These are phyloP conservation scores for Spermophilus dauricus DNA, from an alignment of 2,113 vertebrate genomes.

Conservation along the genomic window DNA sequence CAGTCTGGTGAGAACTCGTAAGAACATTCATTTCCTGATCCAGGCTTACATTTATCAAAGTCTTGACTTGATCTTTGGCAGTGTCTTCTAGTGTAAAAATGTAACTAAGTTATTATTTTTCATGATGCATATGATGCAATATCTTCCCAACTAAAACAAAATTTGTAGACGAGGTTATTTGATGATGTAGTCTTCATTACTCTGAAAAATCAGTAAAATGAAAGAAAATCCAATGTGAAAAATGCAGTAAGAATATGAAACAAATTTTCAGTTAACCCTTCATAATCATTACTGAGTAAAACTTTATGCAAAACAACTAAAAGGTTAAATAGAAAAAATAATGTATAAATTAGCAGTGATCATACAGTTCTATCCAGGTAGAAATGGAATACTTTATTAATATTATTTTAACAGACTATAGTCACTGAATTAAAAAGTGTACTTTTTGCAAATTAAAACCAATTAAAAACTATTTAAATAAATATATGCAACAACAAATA, in stretches of 20 bases:
- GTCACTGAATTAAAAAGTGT: conserved; percentile 27
- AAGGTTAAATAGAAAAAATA: background rate
- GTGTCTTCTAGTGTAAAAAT: background rate
- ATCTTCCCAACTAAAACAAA: background rate
- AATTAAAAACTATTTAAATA: conserved; percentile 64
- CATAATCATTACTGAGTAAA: conserved; percentile 1
- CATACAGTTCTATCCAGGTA: background rate
- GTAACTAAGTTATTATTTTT: background rate
- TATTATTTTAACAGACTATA: conserved; percentile 60
- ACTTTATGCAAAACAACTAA: conserved; percentile 11
- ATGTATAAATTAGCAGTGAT: conserved; percentile 11
- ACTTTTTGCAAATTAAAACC: conserved; percentile 48
- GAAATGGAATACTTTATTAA: conserved; percentile 25
- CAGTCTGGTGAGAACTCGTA: background rate
- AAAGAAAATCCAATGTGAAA: background rate
- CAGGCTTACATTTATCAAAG: background rate
- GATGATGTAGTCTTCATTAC: background rate
- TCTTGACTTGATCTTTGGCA: background rate
- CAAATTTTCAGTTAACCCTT: background rate
- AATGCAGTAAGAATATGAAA: conserved; percentile 9
- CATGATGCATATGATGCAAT: background rate
- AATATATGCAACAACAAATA: background rate
- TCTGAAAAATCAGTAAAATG: background rate
- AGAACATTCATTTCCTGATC: background rate
- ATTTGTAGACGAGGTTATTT: background rate